Conservation (phyloP, 35 echinoderm and acorn worm species). For the Amphiura filiformis region DNA sequence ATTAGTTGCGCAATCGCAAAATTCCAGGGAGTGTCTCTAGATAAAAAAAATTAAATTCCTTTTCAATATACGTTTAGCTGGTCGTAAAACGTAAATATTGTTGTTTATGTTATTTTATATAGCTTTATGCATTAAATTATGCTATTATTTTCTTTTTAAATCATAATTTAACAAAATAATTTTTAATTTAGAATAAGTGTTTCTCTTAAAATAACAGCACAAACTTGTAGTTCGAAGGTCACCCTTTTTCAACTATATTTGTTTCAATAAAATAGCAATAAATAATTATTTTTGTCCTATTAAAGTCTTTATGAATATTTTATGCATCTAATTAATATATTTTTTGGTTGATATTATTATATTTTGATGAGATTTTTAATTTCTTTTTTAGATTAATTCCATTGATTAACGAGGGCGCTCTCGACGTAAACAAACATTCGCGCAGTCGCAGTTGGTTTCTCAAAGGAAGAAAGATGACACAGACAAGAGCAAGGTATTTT, state of each 20-base stretch:
- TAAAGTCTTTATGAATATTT: neutral
- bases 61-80: neutral
- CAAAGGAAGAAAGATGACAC: slow-evolving; percentile 26
- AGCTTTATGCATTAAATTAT: too few relatives aligned
- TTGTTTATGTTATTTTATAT: too few relatives aligned
- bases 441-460: neutral
- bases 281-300: neutral
- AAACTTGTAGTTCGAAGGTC: too few relatives aligned
- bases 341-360: neutral
- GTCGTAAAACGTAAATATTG: neutral
- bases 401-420: neutral
- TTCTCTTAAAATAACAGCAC: too few relatives aligned
- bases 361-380: neutral
- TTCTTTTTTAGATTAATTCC: neutral
- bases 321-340: neutral
- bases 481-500: slow-evolving; percentile 29
- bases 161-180: too few relatives aligned
- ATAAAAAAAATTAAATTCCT: neutral
- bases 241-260: neutral
- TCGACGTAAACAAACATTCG: neutral
- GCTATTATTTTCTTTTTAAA: too few relatives aligned
- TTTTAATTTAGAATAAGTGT: too few relatives aligned
- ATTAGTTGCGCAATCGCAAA: neutral
- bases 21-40: neutral
- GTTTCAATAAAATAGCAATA: neutral